phyloP scores from a whole-genome alignment of 2,113 vertebrate genomes.

The Columba livia region DNA sequence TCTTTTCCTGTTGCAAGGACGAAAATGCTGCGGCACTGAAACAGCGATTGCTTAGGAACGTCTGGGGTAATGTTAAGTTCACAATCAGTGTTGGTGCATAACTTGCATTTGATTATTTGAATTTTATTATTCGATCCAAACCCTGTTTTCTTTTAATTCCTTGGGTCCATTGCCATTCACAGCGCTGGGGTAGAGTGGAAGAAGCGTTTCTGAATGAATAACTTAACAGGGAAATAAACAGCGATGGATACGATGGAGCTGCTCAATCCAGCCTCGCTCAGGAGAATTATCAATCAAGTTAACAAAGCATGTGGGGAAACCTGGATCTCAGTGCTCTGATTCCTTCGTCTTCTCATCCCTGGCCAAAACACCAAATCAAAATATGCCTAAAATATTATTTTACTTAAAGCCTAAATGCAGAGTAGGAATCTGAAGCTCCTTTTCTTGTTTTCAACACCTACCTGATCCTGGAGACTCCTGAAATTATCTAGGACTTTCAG shows the following conservation, averaged over 20 bases:
- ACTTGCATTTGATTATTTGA: not conserved
- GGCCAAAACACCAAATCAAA: not conserved
- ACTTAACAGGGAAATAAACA: not conserved
- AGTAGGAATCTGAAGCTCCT: not conserved
- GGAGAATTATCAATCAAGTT: not conserved
- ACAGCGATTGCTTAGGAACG: not conserved
- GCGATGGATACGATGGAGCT: not conserved
- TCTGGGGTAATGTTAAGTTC: not conserved
- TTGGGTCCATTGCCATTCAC: not conserved
- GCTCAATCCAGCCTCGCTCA: not conserved
- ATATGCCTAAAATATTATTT: not conserved
- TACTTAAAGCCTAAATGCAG: not conserved
- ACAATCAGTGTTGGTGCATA: not conserved
- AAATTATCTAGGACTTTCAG: not conserved
- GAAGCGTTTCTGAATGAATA: not conserved
- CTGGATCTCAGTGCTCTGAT: not conserved
- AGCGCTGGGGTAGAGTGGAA: rapidly evolving
- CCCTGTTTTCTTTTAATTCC: not conserved
- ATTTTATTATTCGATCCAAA: not conserved
- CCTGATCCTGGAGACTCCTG: not conserved
- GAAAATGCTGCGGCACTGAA: not conserved
- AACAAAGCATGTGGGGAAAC: rapidly evolving
- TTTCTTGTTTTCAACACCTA: not conserved
- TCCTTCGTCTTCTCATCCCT: not conserved
- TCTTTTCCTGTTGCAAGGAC: not conserved